Evolutionary conservation across 2,113 vertebrate genomes (phyloP).

Genomic region (Sapajus apella): DNA sequence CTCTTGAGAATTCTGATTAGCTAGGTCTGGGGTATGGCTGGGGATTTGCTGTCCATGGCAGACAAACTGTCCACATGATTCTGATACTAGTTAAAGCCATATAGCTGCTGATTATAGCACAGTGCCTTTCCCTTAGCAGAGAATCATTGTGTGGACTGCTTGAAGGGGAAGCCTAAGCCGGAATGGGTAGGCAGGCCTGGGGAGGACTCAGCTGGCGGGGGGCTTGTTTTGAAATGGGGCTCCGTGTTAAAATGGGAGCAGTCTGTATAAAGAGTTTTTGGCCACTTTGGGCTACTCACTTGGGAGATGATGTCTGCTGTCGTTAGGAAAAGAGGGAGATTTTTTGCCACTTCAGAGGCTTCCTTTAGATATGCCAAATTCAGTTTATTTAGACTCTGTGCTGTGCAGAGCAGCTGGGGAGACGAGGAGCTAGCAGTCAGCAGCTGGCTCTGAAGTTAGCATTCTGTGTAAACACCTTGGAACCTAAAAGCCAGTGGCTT

Average conservation of each 20-base stretch:
- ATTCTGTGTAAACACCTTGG: background rate
- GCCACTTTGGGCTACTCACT: background rate
- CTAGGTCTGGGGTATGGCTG: background rate
- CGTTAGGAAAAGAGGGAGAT: background rate
- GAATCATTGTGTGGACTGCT: background rate
- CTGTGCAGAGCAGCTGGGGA: conserved; percentile 24
- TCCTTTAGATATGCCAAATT: background rate
- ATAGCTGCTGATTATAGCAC: background rate
- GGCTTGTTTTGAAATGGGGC: background rate
- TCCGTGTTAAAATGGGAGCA: background rate
- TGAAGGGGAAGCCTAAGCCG: too few species aligned
- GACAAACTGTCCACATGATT: background rate
- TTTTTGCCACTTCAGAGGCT: background rate
- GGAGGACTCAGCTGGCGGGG: background rate
- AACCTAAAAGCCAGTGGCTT: background rate
- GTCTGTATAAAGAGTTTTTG: background rate
- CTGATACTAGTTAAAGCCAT: background rate
- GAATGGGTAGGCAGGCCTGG: background rate
- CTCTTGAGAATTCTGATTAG: background rate
- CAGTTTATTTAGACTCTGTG: background rate
- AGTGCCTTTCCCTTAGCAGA: background rate
- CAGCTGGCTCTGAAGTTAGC: background rate
- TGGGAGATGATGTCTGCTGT: conserved; percentile 16
- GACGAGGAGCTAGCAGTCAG: background rate
- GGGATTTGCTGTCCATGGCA: background rate